Percentiles rank a stretch among this genome's conserved stretches.
Evolutionary conservation across 2,888 invertebrate species (phyloP).

Genomic region (Agrochola macilenta): DNA sequence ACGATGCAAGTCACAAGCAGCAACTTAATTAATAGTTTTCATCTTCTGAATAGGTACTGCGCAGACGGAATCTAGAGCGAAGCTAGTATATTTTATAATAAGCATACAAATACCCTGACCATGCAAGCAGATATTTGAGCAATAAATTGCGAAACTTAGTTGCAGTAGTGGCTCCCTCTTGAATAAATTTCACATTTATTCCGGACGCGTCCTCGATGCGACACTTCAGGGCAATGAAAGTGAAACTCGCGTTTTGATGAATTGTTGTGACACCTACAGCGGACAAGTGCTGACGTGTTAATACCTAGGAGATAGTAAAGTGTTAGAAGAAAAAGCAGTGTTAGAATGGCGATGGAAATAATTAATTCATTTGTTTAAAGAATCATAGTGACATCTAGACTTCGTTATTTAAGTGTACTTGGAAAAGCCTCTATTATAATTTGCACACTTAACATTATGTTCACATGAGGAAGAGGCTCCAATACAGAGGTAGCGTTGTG

Average conservation of each 20-base stretch:
- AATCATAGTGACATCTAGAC: too few relatives aligned
- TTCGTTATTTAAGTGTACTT: not conserved
- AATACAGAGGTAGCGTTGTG: not conserved
- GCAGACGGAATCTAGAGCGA: too few relatives aligned
- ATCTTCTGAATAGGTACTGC: not conserved
- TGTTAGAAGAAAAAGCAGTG: not conserved
- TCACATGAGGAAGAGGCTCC: not conserved
- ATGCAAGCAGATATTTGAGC: conserved; percentile 18
- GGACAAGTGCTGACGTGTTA: conserved; percentile 14
- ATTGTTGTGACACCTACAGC: conserved; percentile 35
- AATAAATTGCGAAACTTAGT: conserved; percentile 72
- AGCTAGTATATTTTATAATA: not conserved
- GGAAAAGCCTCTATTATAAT: not conserved
- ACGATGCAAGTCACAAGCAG: not conserved
- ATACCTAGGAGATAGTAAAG: not conserved
- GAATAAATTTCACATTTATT: conserved; percentile 76
- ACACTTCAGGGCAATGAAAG: conserved; percentile 50
- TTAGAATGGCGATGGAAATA: not conserved
- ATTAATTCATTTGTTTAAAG: not conserved
- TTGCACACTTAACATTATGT: not conserved
- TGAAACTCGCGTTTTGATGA: conserved; percentile 59
- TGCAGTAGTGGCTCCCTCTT: conserved; percentile 66
- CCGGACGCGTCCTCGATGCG: conserved; percentile 11
- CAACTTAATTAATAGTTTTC: too few relatives aligned
- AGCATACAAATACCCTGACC: not conserved